Base-by-base conservation (phyloP, 53 echinoderm and acorn worm genomes). In the Pentamera pediparva region DNA sequence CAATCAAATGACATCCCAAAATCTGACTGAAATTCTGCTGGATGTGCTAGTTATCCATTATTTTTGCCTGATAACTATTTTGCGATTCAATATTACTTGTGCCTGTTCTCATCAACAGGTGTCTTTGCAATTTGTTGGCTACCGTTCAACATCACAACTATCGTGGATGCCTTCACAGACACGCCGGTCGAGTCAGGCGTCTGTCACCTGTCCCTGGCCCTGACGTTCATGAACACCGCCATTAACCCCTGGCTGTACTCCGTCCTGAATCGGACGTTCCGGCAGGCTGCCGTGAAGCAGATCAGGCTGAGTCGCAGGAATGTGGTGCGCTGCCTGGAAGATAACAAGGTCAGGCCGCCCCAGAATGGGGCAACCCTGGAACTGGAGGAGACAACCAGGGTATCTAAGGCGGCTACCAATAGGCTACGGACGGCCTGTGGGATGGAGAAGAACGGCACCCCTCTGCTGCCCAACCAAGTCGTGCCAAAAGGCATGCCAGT, bases 221-320 rank as follows among this genome's bases (percentile, higher is more conserved):
- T 93, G 29, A 89, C 93, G 3, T 75, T 93, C 20, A 84, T 93
- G 37, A 93, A 86, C 71, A 86, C 93, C 4, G 93, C 93, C 62
- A 89, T 93, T 76, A 93, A 93, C 63, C 93, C 93, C 20, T 93
- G 93, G 93, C 89, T 93, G 37, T 89, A 93, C 72, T 81, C 89
- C 18, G 64, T 93, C 21, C 78, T 93, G 18, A 93, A 93, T 72
- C 74, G 75, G 15, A 78, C 93, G 41, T 93, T 93, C 82, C 78
- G 93, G 12, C 39, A 51, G 2, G 88, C 81, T 28, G 74, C 84
- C 75, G 48, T 70, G 33, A 65, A 83, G 65, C 69, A 76, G 18
- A 22, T 59, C 59, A 26, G 13, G 30, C 8, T 24, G 12, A 15
- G 40, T 57, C 58, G 29, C 1, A 32, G 30, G 11, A 57, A 35